A percentile compares a stretch with the other conserved stretches of the same genome.
Conservation (phyloP, 2,888 invertebrate genomes). For the Epistrophe eligans region DNA sequence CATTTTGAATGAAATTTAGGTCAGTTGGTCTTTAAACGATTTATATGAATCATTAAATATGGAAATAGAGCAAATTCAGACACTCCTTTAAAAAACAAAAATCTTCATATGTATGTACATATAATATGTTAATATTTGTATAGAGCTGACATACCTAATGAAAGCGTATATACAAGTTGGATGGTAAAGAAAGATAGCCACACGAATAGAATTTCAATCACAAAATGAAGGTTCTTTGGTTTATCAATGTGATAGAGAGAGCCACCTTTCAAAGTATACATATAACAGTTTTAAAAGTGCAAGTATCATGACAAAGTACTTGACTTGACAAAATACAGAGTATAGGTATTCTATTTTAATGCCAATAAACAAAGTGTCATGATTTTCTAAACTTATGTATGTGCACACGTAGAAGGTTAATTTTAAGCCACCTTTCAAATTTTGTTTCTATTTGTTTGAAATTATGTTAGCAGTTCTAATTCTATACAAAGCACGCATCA, state of each 20-base stretch:
- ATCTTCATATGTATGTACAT: not conserved
- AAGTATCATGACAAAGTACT: not conserved
- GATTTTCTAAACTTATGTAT: not conserved
- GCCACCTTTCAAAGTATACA: not conserved
- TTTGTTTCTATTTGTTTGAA: constrained; percentile 6
- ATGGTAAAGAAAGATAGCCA: not conserved
- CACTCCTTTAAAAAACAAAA: constrained; percentile 45
- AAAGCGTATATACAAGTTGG: constrained; percentile 2
- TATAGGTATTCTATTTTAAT: not conserved
- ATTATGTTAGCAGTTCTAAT: not conserved
- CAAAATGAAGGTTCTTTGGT: constrained; percentile 19
- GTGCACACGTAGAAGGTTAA: not conserved
- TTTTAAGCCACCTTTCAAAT: not conserved
- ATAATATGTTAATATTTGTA: not conserved
- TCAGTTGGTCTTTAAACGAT: constrained; percentile 53
- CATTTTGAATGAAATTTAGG: constrained; percentile 47
- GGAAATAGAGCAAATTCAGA: constrained; percentile 55
- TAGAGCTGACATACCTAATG: constrained; percentile 42
- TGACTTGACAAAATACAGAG: not conserved
- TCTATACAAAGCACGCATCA: not conserved
- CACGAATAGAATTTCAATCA: constrained; percentile 43
- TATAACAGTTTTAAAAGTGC: not conserved
- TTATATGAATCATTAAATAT: constrained; percentile 69
- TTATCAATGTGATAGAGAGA: not conserved
- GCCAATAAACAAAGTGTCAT: not conserved